phyloP scores from a whole-genome alignment of 2,113 vertebrate genomes.

The Cardinalis cardinalis region DNA sequence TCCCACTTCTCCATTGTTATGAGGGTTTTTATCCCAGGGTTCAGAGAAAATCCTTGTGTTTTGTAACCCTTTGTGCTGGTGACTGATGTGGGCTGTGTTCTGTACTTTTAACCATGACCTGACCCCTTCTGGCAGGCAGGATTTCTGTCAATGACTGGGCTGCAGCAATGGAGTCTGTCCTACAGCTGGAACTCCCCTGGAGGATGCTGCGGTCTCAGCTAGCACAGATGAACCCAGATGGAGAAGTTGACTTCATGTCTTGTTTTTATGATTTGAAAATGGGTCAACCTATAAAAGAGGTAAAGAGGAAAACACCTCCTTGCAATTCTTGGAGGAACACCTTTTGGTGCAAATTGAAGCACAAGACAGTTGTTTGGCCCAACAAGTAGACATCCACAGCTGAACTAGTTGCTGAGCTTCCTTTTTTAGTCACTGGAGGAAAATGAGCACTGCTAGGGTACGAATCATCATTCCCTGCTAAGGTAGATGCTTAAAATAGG shows the following conservation, averaged over 20 bases:
- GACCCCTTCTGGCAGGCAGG: conserved; percentile 71
- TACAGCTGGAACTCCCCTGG: conserved; percentile 91
- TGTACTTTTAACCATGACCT: not conserved
- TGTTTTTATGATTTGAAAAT: conserved; percentile 85
- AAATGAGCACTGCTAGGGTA: conserved; percentile 9
- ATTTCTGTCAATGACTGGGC: conserved; percentile 87
- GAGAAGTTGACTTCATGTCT: conserved; percentile 83
- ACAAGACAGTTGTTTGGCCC: not conserved
- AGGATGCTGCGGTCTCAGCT: conserved; percentile 82
- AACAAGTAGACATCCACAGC: not conserved
- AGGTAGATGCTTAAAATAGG: conserved; percentile 57
- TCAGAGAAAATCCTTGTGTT: not conserved
- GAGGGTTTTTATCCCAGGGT: not conserved
- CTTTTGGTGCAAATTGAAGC: not conserved
- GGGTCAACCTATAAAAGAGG: conserved; percentile 79
- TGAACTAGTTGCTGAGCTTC: conserved; percentile 5
- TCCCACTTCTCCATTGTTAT: not conserved
- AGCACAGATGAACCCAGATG: conserved; percentile 67
- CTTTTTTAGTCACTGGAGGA: conserved; percentile 29
- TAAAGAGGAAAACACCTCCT: conserved; percentile 43
- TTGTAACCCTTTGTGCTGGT: not conserved
- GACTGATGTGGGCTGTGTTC: not conserved
- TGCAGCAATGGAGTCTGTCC: conserved; percentile 78
- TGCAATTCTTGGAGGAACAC: not conserved
- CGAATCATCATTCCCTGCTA: conserved; percentile 14